Conservation (phyloP, 2,888 invertebrate genomes). For the Lysandra coridon region DNA sequence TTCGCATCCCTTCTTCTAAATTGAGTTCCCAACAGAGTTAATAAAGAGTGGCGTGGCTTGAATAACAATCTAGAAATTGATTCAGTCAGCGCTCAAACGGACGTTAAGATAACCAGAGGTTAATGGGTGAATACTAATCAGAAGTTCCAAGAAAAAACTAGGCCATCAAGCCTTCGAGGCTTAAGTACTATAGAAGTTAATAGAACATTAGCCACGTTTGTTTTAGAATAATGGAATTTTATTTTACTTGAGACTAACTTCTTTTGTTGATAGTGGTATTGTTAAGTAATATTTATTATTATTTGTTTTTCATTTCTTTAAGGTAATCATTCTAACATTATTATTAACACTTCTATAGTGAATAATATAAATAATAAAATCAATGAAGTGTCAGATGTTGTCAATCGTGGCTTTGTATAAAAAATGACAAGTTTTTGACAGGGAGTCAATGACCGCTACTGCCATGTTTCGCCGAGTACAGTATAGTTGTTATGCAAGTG, state of each 20-base stretch:
- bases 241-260: neutral
- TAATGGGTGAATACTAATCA: slow-evolving; percentile 19
- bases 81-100: neutral
- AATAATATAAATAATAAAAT: no score
- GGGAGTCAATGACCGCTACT: no score
- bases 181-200: slow-evolving; percentile 2
- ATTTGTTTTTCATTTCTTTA: neutral
- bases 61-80: slow-evolving; percentile 40
- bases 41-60: slow-evolving; percentile 48
- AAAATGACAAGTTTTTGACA: no score
- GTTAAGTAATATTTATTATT: neutral
- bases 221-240: neutral
- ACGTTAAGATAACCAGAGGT: slow-evolving; percentile 29
- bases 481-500: neutral
- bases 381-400: no score
- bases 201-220: neutral
- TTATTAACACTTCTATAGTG: neutral
- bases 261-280: neutral
- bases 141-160: neutral
- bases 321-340: no score
- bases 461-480: no score
- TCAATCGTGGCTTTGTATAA: no score
- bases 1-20: slow-evolving; percentile 47
- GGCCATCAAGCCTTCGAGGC: neutral
- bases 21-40: slow-evolving; percentile 52